Evolutionary conservation across 2,888 invertebrate genomes (phyloP).

Genomic region (Torymus auratus): DNA sequence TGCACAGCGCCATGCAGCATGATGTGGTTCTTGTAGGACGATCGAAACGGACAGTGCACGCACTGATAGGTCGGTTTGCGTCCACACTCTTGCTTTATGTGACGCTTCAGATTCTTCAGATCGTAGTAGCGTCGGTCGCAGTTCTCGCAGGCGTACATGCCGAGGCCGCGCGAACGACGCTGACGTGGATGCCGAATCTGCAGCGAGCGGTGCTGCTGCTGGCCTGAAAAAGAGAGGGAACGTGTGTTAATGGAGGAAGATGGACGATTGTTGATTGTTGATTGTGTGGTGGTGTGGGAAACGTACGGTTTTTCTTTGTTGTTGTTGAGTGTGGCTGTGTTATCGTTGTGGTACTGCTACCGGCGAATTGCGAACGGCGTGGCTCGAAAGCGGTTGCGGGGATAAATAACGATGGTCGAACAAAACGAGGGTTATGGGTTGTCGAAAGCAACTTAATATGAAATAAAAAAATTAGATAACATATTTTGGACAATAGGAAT

Average conservation of each 20-base stretch:
- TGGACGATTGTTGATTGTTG: not conserved
- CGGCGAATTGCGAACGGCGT: no score
- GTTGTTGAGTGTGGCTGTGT: no score
- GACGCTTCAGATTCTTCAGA: constrained; percentile 78
- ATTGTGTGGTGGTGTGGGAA: not conserved
- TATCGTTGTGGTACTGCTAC: no score
- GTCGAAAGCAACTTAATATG: no score
- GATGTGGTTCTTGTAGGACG: constrained; percentile 76
- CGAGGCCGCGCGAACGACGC: constrained; percentile 71
- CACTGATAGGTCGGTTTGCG: constrained; percentile 74
- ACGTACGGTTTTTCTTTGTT: no score
- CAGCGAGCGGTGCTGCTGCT: constrained; percentile 5
- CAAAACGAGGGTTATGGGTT: no score
- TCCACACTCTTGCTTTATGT: constrained; percentile 78
- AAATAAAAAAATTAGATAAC: no score
- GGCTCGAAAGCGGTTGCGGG: no score
- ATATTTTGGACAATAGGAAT: no score
- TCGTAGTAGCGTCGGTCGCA: constrained; percentile 80
- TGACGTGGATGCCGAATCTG: constrained; percentile 61
- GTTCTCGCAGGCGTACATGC: constrained; percentile 74
- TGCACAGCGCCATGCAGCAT: constrained; percentile 67
- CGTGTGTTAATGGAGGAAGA: constrained; percentile 5
- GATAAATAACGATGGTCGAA: no score
- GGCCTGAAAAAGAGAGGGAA: constrained; percentile 56
- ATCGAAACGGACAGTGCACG: constrained; percentile 73